phyloP scores from a whole-genome alignment of 2,113 vertebrate genomes.

The Crotophaga sulcirostris region DNA sequence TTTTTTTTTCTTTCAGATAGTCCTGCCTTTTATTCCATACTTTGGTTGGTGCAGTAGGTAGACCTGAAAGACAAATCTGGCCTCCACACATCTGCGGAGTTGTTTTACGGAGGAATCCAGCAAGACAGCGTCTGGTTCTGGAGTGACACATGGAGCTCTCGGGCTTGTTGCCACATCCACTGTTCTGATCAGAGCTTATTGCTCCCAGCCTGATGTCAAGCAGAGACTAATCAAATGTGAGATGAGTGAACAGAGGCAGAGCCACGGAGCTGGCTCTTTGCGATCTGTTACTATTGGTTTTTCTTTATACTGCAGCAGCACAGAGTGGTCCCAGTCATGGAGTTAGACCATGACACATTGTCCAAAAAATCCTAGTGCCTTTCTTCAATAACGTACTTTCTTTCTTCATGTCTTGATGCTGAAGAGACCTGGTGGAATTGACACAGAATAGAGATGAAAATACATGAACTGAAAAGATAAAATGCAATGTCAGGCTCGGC shows the following conservation, averaged over 20 bases:
- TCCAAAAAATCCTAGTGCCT: background rate
- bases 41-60: background rate
- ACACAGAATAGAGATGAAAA: background rate
- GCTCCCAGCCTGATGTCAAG: constrained; percentile 49
- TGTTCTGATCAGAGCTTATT: background rate
- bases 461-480: background rate
- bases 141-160: constrained; percentile 9
- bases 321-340: background rate
- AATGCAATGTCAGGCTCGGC: background rate
- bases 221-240: constrained; percentile 43
- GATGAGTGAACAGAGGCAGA: constrained; percentile 22
- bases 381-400: background rate
- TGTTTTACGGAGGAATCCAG: background rate
- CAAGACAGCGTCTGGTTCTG: background rate
- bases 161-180: background rate
- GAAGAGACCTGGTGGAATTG: background rate
- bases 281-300: background rate
- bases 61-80: background rate
- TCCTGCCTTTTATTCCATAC: background rate
- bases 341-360: background rate
- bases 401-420: background rate
- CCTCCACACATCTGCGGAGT: background rate
- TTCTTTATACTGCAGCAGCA: background rate
- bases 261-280: background rate
- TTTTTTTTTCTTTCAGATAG: background rate